These are phyloP conservation scores for Teleiodes luculella DNA, from an alignment of 2,888 invertebrate genomes.

Conservation along the genomic window DNA sequence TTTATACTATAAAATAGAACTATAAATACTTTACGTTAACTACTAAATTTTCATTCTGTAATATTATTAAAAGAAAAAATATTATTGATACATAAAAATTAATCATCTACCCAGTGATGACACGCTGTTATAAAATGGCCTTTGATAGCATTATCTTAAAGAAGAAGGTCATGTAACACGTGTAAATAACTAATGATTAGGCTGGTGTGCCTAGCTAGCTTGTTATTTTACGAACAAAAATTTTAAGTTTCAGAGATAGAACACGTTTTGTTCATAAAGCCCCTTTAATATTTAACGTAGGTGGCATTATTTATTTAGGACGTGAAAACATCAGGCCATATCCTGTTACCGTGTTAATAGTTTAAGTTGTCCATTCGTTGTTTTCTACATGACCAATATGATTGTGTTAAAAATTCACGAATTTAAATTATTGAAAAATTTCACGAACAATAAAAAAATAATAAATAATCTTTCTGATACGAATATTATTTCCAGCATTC, in stretches of 20 bases:
- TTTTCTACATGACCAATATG: no score
- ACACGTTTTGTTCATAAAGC: slow-evolving; percentile 41
- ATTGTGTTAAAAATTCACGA: neutral
- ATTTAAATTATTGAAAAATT: neutral
- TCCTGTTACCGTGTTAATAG: slow-evolving; percentile 22
- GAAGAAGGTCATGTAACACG: neutral
- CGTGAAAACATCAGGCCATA: slow-evolving; percentile 28
- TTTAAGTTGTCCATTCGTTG: slow-evolving; percentile 14
- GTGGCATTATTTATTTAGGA: slow-evolving; percentile 47
- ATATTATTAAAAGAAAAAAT: no score
- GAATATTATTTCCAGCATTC: no score
- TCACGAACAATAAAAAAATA: neutral
- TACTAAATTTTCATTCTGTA: no score
- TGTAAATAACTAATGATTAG: neutral
- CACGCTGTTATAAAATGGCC: no score
- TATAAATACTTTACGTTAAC: no score
- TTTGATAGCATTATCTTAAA: neutral
- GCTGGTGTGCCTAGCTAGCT: neutral
- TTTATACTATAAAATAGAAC: no score
- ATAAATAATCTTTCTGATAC: no score
- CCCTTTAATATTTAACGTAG: slow-evolving; percentile 37
- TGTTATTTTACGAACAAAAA: slow-evolving; percentile 21
- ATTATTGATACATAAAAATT: no score
- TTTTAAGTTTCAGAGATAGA: slow-evolving; percentile 34
- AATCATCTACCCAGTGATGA: no score